Evolutionary conservation across 1,140 invertebrate species (phyloP), one percentile per base, ranked within the genome.

Genomic region (Lepidurus apus): DNA sequence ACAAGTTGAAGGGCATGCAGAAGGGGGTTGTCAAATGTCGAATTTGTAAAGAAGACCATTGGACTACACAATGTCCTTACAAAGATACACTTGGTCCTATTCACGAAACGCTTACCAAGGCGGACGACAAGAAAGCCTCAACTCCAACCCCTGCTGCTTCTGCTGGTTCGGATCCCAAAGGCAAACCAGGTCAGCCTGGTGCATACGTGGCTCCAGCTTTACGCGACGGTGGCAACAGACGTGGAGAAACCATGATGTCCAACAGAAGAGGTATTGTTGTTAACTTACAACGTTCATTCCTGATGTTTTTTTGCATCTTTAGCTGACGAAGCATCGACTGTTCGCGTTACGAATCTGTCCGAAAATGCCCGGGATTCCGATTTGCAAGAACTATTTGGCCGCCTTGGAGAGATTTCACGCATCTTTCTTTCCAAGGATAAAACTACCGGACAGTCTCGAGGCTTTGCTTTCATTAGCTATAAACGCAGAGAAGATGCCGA

Each of bases 381-480:
- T 89, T 87, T 99, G 77, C 95, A 98, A 83, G 96, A 99, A 81
- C 87, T 99, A 43, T 98, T 99, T 77, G 93, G 94, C 84, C 91
- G 91, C 4, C 96, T 97, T 86, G 96, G 96, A 26, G 89, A 90
- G 17, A 92, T 97, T 84, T 90, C 91, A 77, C 93, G 96, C 83
- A 90, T 95, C 81, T 98, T 92, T 85, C 87, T 79, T 4, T 77
- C 74, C 1, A 77, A 80, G 43, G 73, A 79, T 43, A 79, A 92
- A 81, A 83, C 83, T 6, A 93, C 92, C 80, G 93, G 93, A 42
- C 85, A 89, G n/a, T 95, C 93, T 87, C 94, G 95, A 88, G 93
- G 93, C 74, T 99, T 98, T 88, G 97, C 97, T 43, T 99, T 98
- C 84, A 93, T 99, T 74, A 97, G 97, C 83, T 99, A 96, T 85